phyloP scores from a whole-genome alignment of 2,113 vertebrate genomes.

The Hiodon tergisus region DNA sequence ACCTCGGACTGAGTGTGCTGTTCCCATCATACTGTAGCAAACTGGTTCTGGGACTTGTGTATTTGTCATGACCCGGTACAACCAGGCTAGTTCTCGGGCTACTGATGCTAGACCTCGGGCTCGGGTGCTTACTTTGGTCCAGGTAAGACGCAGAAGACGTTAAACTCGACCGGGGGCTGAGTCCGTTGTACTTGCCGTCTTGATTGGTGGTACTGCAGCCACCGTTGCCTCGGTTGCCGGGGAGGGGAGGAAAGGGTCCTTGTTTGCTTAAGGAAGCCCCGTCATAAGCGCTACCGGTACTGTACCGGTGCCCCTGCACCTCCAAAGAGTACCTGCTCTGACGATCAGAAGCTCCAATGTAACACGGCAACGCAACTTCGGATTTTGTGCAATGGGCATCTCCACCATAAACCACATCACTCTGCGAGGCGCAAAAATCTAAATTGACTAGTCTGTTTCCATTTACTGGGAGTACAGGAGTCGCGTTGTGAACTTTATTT shows the following conservation, averaged over 20 bases:
- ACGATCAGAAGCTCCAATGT: slow-evolving; percentile 67
- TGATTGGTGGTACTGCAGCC: slow-evolving; percentile 54
- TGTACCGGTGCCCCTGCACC: slow-evolving; percentile 68
- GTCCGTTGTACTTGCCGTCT: slow-evolving; percentile 57
- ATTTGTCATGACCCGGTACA: slow-evolving; percentile 66
- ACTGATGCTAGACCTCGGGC: slow-evolving; percentile 72
- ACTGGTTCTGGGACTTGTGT: slow-evolving; percentile 72
- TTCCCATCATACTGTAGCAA: slow-evolving; percentile 67
- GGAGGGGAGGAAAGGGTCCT: slow-evolving; percentile 35
- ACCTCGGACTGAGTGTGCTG: slow-evolving; percentile 69
- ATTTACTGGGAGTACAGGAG: slow-evolving; percentile 57
- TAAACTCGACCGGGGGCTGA: slow-evolving; percentile 69
- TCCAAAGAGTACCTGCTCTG: slow-evolving; percentile 72
- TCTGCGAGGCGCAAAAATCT: slow-evolving; percentile 60
- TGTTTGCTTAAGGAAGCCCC: slow-evolving; percentile 59
- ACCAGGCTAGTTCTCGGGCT: slow-evolving; percentile 71
- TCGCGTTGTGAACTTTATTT: slow-evolving; percentile 64
- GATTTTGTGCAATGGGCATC: slow-evolving; percentile 70
- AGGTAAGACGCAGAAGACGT: slow-evolving; percentile 60
- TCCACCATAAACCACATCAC: slow-evolving; percentile 54
- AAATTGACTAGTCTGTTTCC: slow-evolving; percentile 56
- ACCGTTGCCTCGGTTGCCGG: slow-evolving; percentile 65
- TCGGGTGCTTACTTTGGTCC: slow-evolving; percentile 73
- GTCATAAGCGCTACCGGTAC: slow-evolving; percentile 64
- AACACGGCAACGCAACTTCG: slow-evolving; percentile 77